Base-by-base conservation (phyloP, 2,888 invertebrate genomes). In the Melanostoma mellinum region DNA sequence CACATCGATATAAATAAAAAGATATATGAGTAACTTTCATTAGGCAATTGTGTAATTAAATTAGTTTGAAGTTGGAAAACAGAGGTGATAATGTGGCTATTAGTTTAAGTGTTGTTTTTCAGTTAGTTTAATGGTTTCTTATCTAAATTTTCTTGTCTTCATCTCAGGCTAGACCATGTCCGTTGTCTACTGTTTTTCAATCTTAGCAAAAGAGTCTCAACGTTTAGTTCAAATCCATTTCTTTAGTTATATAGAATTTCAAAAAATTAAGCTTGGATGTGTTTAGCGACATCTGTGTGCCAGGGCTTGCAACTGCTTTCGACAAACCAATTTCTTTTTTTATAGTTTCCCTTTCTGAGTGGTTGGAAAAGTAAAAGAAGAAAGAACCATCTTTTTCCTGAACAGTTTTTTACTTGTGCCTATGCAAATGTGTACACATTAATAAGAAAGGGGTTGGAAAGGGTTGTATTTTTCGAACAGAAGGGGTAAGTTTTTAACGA, bases 401-500 rank as follows among this genome's bases (percentile, higher is more conserved):
- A 65, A 3, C 2, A 6, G n/a, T 60, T 63, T 58, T 48, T 61
- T 58, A 48, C 9, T 35, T 53, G 6, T 9, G 4, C 20, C 6
- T 75, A 84, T 84, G 84, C 84, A 84, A 84, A 84, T 84, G 33
- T 44, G 20, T 20, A 20, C 20, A 20, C 20, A 20, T 20, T 20
- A 20, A 4, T 8, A 32, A 58, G 5, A 30, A 75, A 74, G 71
- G 78, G 84, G 78, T 73, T 78, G 68, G 55, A 84, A 84, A 84
- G 84, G 79, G 74, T 84, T 84, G 60, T 65, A 74, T 38, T 40
- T 30, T 65, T 1, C 6, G 50, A 32, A 38, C 5, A 32, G 8
- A 50, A 79, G 74, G 84, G 84, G 78, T 79, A 67, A 8, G 6
- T 84, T 84, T 79, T 84, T 79, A 84, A 84, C 84, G 84, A 84